Base-by-base conservation (phyloP, 1,140 invertebrate genomes). In the Drosophila yakuba region DNA sequence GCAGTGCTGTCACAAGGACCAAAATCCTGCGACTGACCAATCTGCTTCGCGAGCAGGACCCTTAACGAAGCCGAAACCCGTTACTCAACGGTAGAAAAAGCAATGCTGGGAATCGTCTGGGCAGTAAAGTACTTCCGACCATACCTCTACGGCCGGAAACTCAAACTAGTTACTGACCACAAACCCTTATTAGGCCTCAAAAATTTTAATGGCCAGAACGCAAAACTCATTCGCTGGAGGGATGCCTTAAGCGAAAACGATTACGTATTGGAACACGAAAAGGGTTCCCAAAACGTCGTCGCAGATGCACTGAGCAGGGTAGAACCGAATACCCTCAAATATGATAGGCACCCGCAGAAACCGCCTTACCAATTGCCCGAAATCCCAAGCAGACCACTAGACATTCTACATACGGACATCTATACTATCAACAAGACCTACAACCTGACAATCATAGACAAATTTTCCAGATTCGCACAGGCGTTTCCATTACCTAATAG, bases 151-250 rank as follows among this genome's bases (percentile, higher is more conserved):
- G 44, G 44, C 44, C 23, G 14, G 20, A 47, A 25, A 20, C 25
- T 47, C 11, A 47, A 47, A 6, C 23, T 47, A 20, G 23, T 45
- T 45, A 45, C 44, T 20, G 20, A 45, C 20, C 44, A 45, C 23
- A 45, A 45, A 45, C 41, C 41, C 15, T 44, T 44, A 44, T 44
- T 17, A 17, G 41, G 41, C 10, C 17, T n/a, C 41, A 44, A 44
- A 44, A 45, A 8, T 25, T 45, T 45, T 20, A 45, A 45, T 17
- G 20, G 44, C 17, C 17, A 45, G 23, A 45, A 45, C 17, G 10
- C 44, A 20, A 45, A 45, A 45, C 44, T 45, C 8, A 17, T 23
- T 17, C 44, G 44, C 4, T 45, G 20, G 44, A 45, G 23, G 23
- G 17, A 23, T 23, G 23, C 17, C 3, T 4, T 23, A 23, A 23